A percentile compares a stretch with the other conserved stretches of the same genome.
Evolutionary conservation across 2,888 invertebrate species (phyloP).

Genomic region (Deladenus siricidicola): DNA sequence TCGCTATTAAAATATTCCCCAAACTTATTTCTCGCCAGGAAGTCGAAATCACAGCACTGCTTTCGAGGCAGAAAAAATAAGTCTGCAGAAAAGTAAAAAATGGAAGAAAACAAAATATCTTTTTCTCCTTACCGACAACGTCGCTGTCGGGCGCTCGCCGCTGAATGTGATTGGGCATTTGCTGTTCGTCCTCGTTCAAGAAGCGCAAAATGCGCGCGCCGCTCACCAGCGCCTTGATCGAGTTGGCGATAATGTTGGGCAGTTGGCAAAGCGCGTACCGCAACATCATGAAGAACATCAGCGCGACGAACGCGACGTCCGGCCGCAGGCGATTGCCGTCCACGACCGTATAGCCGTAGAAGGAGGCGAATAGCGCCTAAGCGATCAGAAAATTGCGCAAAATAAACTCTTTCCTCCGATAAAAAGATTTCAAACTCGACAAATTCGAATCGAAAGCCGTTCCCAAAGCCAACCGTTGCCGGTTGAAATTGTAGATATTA

Average conservation of each 20-base stretch:
- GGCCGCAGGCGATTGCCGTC: constrained; percentile 67
- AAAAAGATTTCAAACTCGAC: not conserved
- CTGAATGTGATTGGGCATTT: too few species aligned
- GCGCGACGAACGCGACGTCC: constrained; percentile 66
- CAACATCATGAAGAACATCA: constrained; percentile 72
- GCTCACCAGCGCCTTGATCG: constrained; percentile 31
- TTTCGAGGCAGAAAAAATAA: too few species aligned
- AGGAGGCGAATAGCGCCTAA: constrained; percentile 58
- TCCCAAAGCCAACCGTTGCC: not conserved
- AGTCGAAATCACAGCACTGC: too few species aligned
- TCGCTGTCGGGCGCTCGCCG: too few species aligned
- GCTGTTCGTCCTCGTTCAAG: too few species aligned
- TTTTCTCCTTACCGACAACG: too few species aligned
- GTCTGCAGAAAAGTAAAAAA: too few species aligned
- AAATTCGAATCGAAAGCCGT: not conserved
- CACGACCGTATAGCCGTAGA: constrained; percentile 70
- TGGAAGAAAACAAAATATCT: too few species aligned
- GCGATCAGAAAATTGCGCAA: not conserved
- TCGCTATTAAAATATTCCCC: too few species aligned
- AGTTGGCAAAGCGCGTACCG: constrained; percentile 75
- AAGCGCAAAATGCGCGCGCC: constrained; percentile 43
- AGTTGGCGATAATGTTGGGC: constrained; percentile 53
- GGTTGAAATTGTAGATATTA: not conserved
- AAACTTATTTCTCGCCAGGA: too few species aligned
- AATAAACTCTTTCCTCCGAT: not conserved